Percentiles rank a stretch among this genome's conserved stretches.
phyloP scores from a whole-genome alignment of 1,140 invertebrate species.

The Drosophila quadrilineata region DNA sequence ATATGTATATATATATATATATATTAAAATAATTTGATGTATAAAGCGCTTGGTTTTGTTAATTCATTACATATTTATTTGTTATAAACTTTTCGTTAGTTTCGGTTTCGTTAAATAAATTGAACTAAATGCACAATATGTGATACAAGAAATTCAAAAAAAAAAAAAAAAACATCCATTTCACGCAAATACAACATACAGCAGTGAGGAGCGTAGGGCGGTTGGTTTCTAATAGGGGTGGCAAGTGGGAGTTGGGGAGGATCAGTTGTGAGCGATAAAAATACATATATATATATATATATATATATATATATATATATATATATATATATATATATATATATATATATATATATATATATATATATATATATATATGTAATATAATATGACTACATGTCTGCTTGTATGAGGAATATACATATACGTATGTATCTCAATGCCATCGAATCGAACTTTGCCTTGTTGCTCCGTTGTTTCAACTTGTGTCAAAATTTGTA shows the following conservation, averaged over 20 bases:
- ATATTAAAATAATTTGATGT: conserved; percentile 78
- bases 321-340: conserved; percentile 7
- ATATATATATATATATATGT: conserved; percentile 8
- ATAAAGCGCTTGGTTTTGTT: conserved; percentile 68
- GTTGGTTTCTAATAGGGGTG: no score
- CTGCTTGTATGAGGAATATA: no score
- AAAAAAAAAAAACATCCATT: no score
- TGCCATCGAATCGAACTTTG: no score
- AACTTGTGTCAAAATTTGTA: no score
- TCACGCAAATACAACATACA: conserved; percentile 39
- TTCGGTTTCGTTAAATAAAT: conserved; percentile 46
- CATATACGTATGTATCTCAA: no score
- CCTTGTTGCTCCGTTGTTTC: no score
- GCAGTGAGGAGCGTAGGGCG: no score
- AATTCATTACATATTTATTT: conserved; percentile 19
- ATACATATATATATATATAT: conserved; percentile 15
- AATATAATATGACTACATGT: no score
- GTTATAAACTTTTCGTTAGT: conserved; percentile 14
- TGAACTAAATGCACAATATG: conserved; percentile 73
- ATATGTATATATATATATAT: conserved; percentile 68
- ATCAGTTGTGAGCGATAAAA: no score
- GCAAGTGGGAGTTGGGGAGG: conserved; percentile 25
- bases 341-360: conserved; percentile 10
- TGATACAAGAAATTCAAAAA: conserved; percentile 48
- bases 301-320: conserved; percentile 29